Base-by-base conservation (phyloP, 1,140 invertebrate species). In the Lepidostoma basale region DNA sequence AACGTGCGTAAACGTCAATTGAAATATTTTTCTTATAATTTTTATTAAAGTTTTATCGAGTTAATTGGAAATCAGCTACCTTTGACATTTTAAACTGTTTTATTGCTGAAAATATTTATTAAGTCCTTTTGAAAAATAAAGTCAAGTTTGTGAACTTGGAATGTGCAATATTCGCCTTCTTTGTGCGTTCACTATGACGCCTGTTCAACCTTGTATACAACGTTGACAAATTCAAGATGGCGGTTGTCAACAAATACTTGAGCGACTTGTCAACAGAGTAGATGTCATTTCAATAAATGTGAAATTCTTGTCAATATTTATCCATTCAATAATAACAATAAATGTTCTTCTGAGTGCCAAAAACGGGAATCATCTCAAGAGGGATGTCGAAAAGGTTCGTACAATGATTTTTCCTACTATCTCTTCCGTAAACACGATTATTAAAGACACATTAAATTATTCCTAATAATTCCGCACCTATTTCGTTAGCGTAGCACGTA, bases 161-260 rank as follows among this genome's bases (percentile, higher is more conserved):
- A n/a, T n/a, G n/a, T n/a, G n/a, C n/a, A n/a, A n/a, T n/a, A n/a
- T n/a, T n/a, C n/a, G n/a, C n/a, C n/a, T n/a, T n/a, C n/a, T n/a
- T n/a, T n/a, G n/a, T n/a, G n/a, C n/a, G n/a, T n/a, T n/a, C n/a
- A n/a, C n/a, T n/a, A 56, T 45, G 60, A 66, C 63, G 63, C 49
- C 54, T 3, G 8, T 28, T 20, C 2, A 66, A 66, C 22, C 16
- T 52, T 64, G n/a, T 18, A 22, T 64, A 33, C 45, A 6, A 39
- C 36, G 30, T 49, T 60, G 58, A 39, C 40, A 26, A 62, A 47
- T 23, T 33, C 66, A 68, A 68, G n/a, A 68, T 68, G 66, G 66
- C 66, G 14, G 58, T 28, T 68, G 66, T 68, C 66, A 68, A 68
- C 66, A 68, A 68, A 68, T 68, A 68, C 64, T 56, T 39, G 9